Evolutionary conservation across 2,797 vertebrate genomes (phyloP).

Genomic region (Enteromius trimaculatus): DNA sequence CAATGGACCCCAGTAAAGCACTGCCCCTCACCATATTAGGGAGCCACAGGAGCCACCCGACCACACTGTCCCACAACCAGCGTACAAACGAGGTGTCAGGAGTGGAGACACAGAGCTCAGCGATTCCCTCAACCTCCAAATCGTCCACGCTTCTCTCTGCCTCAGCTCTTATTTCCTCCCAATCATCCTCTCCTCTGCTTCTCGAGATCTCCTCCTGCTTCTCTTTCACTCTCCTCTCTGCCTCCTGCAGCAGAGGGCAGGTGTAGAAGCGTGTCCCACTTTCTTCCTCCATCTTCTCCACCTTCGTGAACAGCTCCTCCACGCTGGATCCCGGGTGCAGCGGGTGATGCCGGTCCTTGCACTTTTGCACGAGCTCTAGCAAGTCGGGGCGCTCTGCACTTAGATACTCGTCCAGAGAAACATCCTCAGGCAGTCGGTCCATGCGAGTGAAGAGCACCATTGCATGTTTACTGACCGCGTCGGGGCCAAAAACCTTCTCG

Average conservation of each 20-base stretch:
- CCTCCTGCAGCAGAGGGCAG: conserved; percentile 70
- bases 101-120: conserved; percentile 42
- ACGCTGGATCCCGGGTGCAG: conserved; percentile 46
- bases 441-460: conserved; percentile 76
- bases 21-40: conserved; percentile 70
- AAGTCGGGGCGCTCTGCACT: conserved; percentile 71
- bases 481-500: conserved; percentile 67
- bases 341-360: conserved; percentile 70
- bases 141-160: conserved; percentile 66
- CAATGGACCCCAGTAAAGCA: conserved; percentile 74
- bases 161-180: conserved; percentile 26
- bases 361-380: conserved; percentile 68
- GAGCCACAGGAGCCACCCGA: conserved; percentile 68
- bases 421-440: conserved; percentile 70
- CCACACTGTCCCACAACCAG: conserved; percentile 72
- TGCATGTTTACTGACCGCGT: conserved; percentile 63
- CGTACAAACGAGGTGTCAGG: conserved; percentile 55
- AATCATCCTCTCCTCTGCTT: conserved; percentile 44
- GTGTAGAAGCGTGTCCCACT: conserved; percentile 61
- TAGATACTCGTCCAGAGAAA: conserved; percentile 72
- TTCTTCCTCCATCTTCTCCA: conserved; percentile 67
- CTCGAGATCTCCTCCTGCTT: conserved; percentile 48
- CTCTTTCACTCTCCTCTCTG: conserved; percentile 58
- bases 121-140: conserved; percentile 61
- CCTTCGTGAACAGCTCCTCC: conserved; percentile 66